phyloP scores from a whole-genome alignment of 2,797 vertebrate genomes.

The Cynodonichthys magdalenae region DNA sequence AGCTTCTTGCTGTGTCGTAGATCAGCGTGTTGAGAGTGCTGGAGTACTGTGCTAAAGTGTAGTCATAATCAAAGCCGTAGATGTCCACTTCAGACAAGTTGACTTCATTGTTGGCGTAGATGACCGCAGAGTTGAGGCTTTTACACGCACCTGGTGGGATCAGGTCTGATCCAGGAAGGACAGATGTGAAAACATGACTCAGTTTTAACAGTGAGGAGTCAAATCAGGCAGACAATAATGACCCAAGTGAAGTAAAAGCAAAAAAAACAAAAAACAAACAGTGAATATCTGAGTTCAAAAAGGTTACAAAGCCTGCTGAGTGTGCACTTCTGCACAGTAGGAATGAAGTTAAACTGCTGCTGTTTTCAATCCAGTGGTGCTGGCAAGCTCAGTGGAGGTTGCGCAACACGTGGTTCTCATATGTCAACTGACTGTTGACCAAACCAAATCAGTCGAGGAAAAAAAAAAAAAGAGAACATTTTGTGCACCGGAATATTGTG shows the following conservation, averaged over 20 bases:
- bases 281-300: background rate
- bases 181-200: slow-evolving; percentile 6
- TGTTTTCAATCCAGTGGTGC: slow-evolving; percentile 18
- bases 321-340: slow-evolving; percentile 17
- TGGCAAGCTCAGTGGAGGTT: slow-evolving; percentile 36
- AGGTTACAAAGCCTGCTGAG: slow-evolving; percentile 5
- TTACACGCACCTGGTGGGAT: slow-evolving; percentile 87
- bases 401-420: slow-evolving; percentile 18
- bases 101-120: slow-evolving; percentile 90
- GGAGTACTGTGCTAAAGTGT: slow-evolving; percentile 87
- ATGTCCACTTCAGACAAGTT: slow-evolving; percentile 84
- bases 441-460: background rate
- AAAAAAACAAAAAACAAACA: background rate
- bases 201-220: slow-evolving; percentile 9
- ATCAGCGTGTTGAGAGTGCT: slow-evolving; percentile 83
- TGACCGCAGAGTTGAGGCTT: slow-evolving; percentile 81
- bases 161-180: slow-evolving; percentile 71
- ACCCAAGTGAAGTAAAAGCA: background rate
- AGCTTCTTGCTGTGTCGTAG: slow-evolving; percentile 81
- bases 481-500: background rate
- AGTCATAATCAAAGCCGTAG: slow-evolving; percentile 90
- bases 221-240: background rate
- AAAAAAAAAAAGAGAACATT: slow-evolving; percentile 10
- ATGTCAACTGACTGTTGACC: slow-evolving; percentile 15
- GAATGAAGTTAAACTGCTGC: slow-evolving; percentile 1